Conservation (phyloP, 2,113 vertebrate species). For the Lepisosteus osseus region DNA sequence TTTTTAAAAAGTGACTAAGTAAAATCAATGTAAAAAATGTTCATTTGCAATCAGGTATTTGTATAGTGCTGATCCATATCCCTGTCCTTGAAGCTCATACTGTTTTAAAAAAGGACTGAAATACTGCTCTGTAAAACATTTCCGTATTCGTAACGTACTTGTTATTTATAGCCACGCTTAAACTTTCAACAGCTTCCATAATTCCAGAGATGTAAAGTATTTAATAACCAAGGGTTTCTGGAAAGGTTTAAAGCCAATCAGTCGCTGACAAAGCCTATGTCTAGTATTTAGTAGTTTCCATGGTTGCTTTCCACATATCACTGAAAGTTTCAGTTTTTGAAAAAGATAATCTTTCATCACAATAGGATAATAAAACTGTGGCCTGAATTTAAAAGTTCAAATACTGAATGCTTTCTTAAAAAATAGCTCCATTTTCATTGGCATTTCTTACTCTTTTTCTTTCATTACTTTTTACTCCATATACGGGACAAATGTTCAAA, state of each 20-base stretch:
- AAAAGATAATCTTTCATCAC: slow-evolving; percentile 25
- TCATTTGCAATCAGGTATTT: not conserved
- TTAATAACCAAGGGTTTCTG: slow-evolving; percentile 23
- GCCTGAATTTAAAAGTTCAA: slow-evolving; percentile 46
- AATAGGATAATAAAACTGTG: slow-evolving; percentile 47
- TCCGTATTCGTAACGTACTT: slow-evolving; percentile 2
- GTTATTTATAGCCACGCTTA: slow-evolving; percentile 26
- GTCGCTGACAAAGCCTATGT: slow-evolving; percentile 34
- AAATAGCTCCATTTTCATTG: slow-evolving; percentile 1
- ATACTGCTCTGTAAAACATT: slow-evolving; percentile 3
- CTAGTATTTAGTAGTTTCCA: slow-evolving; percentile 20
- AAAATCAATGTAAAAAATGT: slow-evolving; percentile 16
- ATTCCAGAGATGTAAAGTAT: slow-evolving; percentile 25
- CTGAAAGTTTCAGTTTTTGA: slow-evolving; percentile 19
- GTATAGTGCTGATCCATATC: not conserved
- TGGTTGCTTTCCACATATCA: slow-evolving; percentile 27
- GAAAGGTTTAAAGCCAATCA: slow-evolving; percentile 40
- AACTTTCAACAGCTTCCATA: slow-evolving; percentile 10
- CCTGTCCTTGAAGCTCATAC: not conserved
- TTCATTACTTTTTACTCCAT: not conserved
- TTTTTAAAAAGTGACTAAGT: too few relatives aligned
- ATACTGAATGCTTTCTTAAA: slow-evolving; percentile 31
- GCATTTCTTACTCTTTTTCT: not conserved
- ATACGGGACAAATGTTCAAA: not conserved
- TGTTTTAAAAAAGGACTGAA: not conserved